phyloP scores from a whole-genome alignment of 2,113 vertebrate species.

The Pardalotus punctatus region DNA sequence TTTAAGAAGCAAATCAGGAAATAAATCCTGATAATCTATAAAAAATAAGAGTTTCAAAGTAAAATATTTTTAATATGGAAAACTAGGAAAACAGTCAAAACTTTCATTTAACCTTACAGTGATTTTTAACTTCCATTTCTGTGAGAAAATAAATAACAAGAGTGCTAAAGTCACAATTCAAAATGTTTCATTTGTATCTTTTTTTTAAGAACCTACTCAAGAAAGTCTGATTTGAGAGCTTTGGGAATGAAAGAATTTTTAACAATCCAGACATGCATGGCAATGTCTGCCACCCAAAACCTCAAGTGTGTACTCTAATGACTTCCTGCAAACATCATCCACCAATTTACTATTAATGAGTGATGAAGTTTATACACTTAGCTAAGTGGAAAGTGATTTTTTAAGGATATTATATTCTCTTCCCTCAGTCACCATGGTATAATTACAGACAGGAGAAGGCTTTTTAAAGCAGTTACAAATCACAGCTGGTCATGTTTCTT shows the following conservation, averaged over 20 bases:
- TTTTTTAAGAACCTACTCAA: background rate
- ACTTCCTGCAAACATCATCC: background rate
- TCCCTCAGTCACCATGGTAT: background rate
- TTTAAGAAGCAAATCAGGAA: background rate
- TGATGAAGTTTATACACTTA: background rate
- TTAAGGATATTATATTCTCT: background rate
- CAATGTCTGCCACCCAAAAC: background rate
- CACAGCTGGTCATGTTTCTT: background rate
- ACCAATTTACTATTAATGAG: constrained; percentile 9
- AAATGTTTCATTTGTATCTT: background rate
- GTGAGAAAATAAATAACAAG: background rate
- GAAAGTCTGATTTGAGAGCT: background rate
- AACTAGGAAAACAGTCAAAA: background rate
- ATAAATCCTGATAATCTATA: background rate
- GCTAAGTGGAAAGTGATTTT: background rate
- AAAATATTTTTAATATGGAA: background rate
- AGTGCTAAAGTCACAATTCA: background rate
- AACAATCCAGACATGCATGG: background rate
- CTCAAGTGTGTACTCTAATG: background rate
- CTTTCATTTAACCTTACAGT: background rate
- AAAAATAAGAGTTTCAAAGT: background rate
- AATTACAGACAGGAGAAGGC: background rate
- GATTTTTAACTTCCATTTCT: background rate
- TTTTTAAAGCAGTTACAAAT: background rate
- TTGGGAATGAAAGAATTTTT: background rate